Percentiles rank a stretch among this genome's conserved stretches.
These are phyloP conservation scores for Lamprologus lemairii DNA, from an alignment of 2,113 vertebrate species.

Conservation along the genomic window DNA sequence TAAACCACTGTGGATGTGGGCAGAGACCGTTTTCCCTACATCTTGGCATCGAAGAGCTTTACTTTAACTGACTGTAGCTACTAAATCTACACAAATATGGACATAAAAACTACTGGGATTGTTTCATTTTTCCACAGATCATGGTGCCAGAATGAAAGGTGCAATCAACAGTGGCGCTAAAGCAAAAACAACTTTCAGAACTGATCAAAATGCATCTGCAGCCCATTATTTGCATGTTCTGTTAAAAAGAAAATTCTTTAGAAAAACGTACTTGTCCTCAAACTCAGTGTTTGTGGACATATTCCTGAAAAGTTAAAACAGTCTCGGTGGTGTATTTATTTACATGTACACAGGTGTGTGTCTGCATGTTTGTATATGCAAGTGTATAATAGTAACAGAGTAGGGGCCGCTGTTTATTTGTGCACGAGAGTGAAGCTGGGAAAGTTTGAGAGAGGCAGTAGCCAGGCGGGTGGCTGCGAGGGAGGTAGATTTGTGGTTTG, in stretches of 20 bases:
- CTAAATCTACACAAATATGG: not conserved
- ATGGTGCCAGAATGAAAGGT: not conserved
- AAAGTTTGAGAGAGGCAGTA: slow-evolving; percentile 36
- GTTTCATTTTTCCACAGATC: not conserved
- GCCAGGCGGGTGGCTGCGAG: slow-evolving; percentile 16
- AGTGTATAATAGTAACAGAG: slow-evolving; percentile 41
- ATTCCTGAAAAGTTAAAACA: slow-evolving; percentile 9
- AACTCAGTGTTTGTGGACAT: not conserved
- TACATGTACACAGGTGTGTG: slow-evolving; percentile 44
- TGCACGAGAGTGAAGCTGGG: slow-evolving; percentile 38
- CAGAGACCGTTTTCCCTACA: not conserved
- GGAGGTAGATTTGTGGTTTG: slow-evolving; percentile 49
- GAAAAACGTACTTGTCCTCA: not conserved
- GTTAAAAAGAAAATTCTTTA: not conserved
- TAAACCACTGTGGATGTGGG: not conserved
- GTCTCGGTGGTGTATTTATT: slow-evolving; percentile 1
- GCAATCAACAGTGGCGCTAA: not conserved
- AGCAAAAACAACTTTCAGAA: not conserved
- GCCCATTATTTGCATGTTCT: not conserved
- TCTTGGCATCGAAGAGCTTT: not conserved
- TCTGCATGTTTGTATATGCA: slow-evolving; percentile 29
- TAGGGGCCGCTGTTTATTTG: slow-evolving; percentile 47
- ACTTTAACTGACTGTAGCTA: not conserved
- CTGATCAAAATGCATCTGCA: not conserved
- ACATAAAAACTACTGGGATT: not conserved